Evolutionary conservation across 2,113 vertebrate species (phyloP).

Genomic region (Myanophis thanlyinensis): DNA sequence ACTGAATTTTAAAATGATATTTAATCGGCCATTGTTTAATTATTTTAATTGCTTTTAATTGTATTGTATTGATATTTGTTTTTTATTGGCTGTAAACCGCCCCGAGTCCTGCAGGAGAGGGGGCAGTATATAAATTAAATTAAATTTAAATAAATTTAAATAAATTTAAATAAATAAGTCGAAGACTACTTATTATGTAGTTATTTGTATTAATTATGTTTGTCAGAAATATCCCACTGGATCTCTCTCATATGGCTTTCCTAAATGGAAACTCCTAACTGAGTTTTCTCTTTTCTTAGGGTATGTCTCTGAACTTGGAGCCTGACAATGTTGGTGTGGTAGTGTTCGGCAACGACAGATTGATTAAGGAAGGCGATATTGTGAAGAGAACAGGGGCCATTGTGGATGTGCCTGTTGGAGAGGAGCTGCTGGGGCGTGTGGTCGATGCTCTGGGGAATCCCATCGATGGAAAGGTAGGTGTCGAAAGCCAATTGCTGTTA

Average conservation of each 20-base stretch:
- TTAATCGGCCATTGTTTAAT: no score
- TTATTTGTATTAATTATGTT: neutral
- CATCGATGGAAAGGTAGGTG: conserved; percentile 93
- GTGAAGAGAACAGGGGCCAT: conserved; percentile 98
- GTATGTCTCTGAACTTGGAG: conserved; percentile 99
- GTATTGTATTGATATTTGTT: no score
- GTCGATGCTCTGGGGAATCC: conserved; percentile 96
- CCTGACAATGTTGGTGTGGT: conserved; percentile 99
- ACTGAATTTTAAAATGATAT: no score
- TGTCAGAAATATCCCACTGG: neutral
- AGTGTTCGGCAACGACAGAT: conserved; percentile 98
- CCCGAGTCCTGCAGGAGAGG: no score
- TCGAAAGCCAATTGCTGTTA: accelerated
- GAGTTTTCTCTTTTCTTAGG: conserved; percentile 66
- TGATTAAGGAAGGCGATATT: conserved; percentile 97
- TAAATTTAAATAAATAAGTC: no score
- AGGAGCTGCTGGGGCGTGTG: conserved; percentile 92
- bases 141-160: no score
- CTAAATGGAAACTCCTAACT: no score
- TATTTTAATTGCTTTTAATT: no score
- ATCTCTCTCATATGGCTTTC: neutral
- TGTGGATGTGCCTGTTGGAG: conserved; percentile 95
- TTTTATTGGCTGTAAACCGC: no score
- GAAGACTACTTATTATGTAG: neutral
- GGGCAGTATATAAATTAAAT: no score